Evolutionary conservation across 2,797 vertebrate genomes (phyloP).

Genomic region (Sebastes elongatus): DNA sequence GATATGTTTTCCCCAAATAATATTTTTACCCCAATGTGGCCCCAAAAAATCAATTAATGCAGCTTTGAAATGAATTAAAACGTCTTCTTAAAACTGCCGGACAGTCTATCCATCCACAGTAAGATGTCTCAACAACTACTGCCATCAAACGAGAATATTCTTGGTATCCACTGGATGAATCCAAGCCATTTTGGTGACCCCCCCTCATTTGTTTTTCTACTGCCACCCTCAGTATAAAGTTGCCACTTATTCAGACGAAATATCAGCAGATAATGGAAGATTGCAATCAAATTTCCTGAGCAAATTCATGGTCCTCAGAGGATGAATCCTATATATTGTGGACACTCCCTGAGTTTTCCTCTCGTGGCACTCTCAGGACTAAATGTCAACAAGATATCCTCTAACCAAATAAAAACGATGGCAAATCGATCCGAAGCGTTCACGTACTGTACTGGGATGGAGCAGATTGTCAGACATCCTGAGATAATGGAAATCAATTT

Average conservation of each 20-base stretch:
- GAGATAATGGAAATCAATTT: constrained; percentile 45
- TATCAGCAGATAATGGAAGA: background rate
- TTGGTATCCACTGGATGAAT: background rate
- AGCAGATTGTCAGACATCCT: constrained; percentile 29
- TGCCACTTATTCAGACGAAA: background rate
- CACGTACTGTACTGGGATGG: background rate
- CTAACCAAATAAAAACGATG: constrained; percentile 20
- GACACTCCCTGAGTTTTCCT: background rate
- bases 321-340: background rate
- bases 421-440: background rate
- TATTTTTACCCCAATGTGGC: no score
- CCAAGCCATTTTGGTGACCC: background rate
- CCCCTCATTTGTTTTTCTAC: background rate
- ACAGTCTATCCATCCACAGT: background rate
- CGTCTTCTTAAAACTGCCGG: background rate
- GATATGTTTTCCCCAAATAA: no score
- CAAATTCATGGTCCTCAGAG: background rate
- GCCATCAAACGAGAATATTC: background rate
- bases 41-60: background rate
- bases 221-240: background rate
- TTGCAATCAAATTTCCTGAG: background rate
- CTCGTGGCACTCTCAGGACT: background rate
- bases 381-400: constrained; percentile 40
- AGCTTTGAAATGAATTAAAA: background rate
- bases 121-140: background rate